phyloP scores from a whole-genome alignment of 1,140 invertebrate genomes.

The Euschistus heros region DNA sequence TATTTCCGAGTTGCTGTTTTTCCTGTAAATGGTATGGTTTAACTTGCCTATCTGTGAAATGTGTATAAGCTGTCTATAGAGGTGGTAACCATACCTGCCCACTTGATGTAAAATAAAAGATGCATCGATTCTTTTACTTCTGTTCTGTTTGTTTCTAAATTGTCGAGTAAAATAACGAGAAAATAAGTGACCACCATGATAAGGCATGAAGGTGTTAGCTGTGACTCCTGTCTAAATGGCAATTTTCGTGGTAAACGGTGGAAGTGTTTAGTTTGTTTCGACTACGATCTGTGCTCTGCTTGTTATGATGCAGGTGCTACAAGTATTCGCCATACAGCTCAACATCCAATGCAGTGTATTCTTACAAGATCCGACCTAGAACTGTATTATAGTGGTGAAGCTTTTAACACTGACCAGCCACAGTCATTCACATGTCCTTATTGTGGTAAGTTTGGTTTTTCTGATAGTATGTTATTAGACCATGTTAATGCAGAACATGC shows the following conservation, averaged over 20 bases:
- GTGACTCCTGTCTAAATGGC: conserved; percentile 95
- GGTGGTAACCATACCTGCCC: too few species aligned
- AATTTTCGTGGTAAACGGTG: conserved; percentile 93
- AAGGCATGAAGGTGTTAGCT: conserved; percentile 68
- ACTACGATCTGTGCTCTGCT: conserved; percentile 92
- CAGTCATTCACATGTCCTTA: conserved; percentile 92
- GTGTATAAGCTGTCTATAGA: too few species aligned
- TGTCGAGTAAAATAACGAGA: too few species aligned
- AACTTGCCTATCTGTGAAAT: too few species aligned
- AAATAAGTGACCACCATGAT: conserved; percentile 5
- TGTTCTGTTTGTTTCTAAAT: too few species aligned
- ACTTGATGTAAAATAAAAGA: too few species aligned
- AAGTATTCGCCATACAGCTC: conserved; percentile 80
- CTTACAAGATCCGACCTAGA: conserved; percentile 91
- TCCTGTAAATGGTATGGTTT: too few species aligned
- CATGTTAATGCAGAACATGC: conserved; percentile 43
- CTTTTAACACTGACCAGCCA: conserved; percentile 69
- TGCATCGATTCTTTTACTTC: too few species aligned
- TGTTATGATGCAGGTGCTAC: conserved; percentile 89
- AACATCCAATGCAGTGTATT: conserved; percentile 98
- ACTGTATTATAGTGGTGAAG: conserved; percentile 87
- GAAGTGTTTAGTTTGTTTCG: conserved; percentile 96
- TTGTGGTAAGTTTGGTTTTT: conserved; percentile 89
- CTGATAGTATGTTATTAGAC: conserved; percentile 77
- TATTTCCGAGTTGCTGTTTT: too few species aligned